These are phyloP conservation scores for Myiothlypis chrysogaster DNA, from an alignment of 2,797 vertebrate species.

Conservation along the genomic window DNA sequence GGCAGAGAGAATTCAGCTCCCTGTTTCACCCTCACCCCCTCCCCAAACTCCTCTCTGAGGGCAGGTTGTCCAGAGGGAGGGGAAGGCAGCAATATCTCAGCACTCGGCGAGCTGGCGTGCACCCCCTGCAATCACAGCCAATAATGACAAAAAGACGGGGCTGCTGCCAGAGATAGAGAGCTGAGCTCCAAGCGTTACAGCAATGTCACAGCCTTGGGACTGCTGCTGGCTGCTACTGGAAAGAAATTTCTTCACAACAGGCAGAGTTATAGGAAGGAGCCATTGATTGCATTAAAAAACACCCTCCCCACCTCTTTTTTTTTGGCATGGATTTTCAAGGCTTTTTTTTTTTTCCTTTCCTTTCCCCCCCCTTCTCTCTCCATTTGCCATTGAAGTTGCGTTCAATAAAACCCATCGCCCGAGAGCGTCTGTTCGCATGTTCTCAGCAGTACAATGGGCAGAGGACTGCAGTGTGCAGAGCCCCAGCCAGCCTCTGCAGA, in stretches of 20 bases:
- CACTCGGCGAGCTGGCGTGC: conserved; percentile 56
- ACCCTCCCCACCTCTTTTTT: conserved; percentile 40
- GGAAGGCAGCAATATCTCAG: conserved; percentile 49
- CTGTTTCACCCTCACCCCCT: neutral
- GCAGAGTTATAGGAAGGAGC: conserved; percentile 56
- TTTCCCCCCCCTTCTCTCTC: neutral
- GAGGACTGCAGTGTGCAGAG: conserved; percentile 52
- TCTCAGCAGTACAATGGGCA: conserved; percentile 62
- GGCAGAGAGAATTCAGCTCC: neutral
- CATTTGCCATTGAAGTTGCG: conserved; percentile 65
- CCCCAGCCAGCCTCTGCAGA: conserved; percentile 51
- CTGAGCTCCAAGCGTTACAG: conserved; percentile 56
- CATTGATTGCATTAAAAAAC: conserved; percentile 62
- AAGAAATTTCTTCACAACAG: conserved; percentile 60
- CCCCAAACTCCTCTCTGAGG: conserved; percentile 29
- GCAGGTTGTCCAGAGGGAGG: conserved; percentile 57
- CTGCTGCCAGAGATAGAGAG: conserved; percentile 66
- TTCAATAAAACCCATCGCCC: conserved; percentile 60
- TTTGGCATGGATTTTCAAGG: conserved; percentile 40
- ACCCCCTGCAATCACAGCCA: conserved; percentile 62
- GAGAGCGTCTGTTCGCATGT: conserved; percentile 53
- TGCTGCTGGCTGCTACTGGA: conserved; percentile 63
- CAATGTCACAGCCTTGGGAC: conserved; percentile 62
- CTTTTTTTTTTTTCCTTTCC: neutral
- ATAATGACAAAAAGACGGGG: conserved; percentile 57